phyloP scores from a whole-genome alignment of 2,797 vertebrate species.

The Lithobates pipiens region DNA sequence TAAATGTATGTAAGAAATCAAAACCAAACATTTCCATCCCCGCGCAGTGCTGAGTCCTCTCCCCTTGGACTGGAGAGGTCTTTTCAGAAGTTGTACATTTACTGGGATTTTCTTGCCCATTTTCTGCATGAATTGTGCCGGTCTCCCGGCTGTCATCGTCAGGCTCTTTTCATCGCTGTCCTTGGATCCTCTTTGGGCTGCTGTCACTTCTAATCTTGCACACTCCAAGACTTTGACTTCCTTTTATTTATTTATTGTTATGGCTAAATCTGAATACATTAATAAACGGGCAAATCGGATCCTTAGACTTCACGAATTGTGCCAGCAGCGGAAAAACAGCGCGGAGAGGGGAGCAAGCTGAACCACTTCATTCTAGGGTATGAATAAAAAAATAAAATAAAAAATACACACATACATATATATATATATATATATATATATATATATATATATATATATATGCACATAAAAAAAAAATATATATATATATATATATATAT shows the following conservation, averaged over 20 bases:
- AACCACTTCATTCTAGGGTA: too few species aligned
- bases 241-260: constrained; percentile 26
- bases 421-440: too few species aligned
- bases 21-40: constrained; percentile 1
- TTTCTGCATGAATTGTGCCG: constrained; percentile 47
- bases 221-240: not conserved
- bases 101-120: constrained; percentile 18
- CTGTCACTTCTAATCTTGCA: constrained; percentile 47
- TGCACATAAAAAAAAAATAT: too few species aligned
- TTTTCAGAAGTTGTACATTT: constrained; percentile 49
- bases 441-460: too few species aligned
- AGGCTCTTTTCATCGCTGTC: constrained; percentile 34
- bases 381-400: too few species aligned
- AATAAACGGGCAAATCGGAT: not conserved
- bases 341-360: too few species aligned
- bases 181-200: constrained; percentile 51
- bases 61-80: constrained; percentile 3
- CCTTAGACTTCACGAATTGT: not conserved
- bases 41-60: too few species aligned
- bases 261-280: constrained; percentile 18
- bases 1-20: too few species aligned
- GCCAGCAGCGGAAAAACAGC: not conserved
- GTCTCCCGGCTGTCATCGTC: constrained; percentile 27
- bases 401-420: too few species aligned
- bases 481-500: too few species aligned